A percentile compares a stretch with the other conserved stretches of the same genome.
phyloP scores from a whole-genome alignment of 2,113 vertebrate genomes.

The Onychostoma macrolepis region DNA sequence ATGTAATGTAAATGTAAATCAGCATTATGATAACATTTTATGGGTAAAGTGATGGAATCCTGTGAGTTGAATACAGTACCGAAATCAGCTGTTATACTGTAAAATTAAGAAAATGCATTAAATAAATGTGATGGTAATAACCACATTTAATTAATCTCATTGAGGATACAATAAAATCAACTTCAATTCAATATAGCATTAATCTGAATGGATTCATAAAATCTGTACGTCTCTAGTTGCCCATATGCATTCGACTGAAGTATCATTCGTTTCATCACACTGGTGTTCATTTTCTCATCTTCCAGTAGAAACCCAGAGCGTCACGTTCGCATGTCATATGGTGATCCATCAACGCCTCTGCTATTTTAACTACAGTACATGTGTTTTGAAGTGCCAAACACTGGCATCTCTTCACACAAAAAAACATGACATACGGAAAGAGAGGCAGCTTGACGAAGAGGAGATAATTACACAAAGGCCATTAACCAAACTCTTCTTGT shows the following conservation, averaged over 20 bases:
- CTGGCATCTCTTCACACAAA: neutral
- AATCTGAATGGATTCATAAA: neutral
- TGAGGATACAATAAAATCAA: neutral
- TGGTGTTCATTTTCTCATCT: neutral
- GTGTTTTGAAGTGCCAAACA: neutral
- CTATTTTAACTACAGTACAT: neutral
- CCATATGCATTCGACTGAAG: neutral
- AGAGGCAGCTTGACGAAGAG: neutral
- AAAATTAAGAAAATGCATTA: neutral
- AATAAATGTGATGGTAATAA: neutral
- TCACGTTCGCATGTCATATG: neutral
- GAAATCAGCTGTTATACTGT: neutral
- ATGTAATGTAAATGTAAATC: neutral
- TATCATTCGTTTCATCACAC: neutral
- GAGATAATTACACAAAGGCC: conserved; percentile 25
- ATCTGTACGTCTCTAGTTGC: neutral
- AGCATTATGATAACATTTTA: neutral
- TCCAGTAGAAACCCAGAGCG: neutral
- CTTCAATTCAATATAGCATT: neutral
- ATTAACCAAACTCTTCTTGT: conserved; percentile 12
- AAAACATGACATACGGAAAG: neutral
- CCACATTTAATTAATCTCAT: neutral
- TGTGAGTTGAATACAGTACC: neutral
- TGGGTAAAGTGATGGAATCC: neutral
- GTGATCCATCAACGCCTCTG: neutral